Conservation (phyloP, 35 echinoderm and acorn worm genomes). For the Heliocidaris tuberculata region DNA sequence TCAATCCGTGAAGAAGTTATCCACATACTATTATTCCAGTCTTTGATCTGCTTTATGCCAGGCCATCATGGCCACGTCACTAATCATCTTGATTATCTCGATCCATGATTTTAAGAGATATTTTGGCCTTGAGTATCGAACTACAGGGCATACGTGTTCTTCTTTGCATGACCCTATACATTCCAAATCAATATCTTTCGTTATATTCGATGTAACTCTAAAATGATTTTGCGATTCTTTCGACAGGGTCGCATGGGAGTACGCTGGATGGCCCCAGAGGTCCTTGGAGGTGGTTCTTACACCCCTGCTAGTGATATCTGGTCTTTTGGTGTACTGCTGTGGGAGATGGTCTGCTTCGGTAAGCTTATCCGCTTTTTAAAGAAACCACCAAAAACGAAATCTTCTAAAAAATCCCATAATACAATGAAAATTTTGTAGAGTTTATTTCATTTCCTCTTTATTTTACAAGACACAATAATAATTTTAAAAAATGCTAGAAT, state of each 20-base stretch:
- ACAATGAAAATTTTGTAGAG: background rate
- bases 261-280: constrained; percentile 91
- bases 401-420: background rate
- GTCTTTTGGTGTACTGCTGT: constrained; percentile 86
- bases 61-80: too few species aligned
- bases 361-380: constrained; percentile 23
- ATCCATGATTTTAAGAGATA: too few species aligned
- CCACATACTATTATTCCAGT: too few species aligned
- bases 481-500: background rate
- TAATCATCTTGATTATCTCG: too few species aligned
- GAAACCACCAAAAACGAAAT: background rate
- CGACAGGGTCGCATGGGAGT: constrained; percentile 69
- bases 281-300: constrained; percentile 66
- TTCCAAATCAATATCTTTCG: too few species aligned
- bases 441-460: background rate
- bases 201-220: too few species aligned
- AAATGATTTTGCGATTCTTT: background rate
- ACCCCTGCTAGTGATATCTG: constrained; percentile 75
- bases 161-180: too few species aligned
- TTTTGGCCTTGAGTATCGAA: too few species aligned
- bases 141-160: too few species aligned
- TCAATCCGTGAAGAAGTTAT: too few species aligned
- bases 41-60: too few species aligned
- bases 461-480: background rate
- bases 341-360: constrained; percentile 87